These are phyloP conservation scores for Cephalopachus bancanus DNA, from an alignment of 2,797 vertebrate genomes.

Conservation along the genomic window DNA sequence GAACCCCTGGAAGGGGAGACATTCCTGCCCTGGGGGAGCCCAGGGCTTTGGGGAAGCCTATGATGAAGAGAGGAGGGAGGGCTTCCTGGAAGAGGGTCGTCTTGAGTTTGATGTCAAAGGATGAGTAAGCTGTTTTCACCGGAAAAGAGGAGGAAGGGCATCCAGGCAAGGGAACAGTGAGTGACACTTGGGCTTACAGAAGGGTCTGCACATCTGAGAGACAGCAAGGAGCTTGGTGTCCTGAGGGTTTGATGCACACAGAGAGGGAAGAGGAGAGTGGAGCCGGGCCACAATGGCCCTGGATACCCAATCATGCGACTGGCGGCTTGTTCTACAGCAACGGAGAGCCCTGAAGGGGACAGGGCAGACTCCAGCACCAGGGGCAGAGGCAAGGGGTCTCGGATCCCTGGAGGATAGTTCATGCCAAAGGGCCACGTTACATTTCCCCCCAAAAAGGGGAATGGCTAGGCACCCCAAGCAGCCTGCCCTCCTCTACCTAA, in stretches of 20 bases:
- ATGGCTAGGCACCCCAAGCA: background rate
- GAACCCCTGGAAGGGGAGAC: background rate
- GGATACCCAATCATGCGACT: background rate
- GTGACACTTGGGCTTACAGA: background rate
- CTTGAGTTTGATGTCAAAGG: background rate
- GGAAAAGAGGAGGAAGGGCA: background rate
- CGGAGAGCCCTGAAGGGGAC: background rate
- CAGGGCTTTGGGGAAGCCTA: background rate
- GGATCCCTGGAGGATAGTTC: background rate
- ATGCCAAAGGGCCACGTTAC: background rate
- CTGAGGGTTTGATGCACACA: background rate
- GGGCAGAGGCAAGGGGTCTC: background rate
- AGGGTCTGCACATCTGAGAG: background rate
- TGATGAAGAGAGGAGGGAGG: background rate
- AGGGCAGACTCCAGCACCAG: background rate
- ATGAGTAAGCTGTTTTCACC: no score
- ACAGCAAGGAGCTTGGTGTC: rapidly evolving
- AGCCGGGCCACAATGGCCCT: background rate
- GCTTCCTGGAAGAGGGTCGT: background rate
- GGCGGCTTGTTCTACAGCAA: background rate
- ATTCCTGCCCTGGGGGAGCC: background rate
- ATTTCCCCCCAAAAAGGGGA: rapidly evolving
- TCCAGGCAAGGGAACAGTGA: background rate
- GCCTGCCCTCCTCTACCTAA: no score
- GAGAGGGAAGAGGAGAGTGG: background rate